A percentile compares a stretch with the other conserved stretches of the same genome.
These are phyloP conservation scores for Plebejus anna DNA, from an alignment of 2,888 invertebrate genomes.

Conservation along the genomic window DNA sequence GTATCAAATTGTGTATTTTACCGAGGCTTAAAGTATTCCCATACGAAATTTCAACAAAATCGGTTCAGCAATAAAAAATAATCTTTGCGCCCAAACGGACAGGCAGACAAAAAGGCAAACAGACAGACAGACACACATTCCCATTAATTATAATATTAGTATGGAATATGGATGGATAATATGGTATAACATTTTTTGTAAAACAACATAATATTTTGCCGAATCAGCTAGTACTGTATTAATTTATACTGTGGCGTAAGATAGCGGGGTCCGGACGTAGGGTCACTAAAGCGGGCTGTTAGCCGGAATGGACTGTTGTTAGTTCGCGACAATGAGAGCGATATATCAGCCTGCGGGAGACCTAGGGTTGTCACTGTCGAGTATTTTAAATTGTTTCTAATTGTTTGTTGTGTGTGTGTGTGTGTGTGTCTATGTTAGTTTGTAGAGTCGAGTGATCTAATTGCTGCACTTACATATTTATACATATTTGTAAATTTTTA, in stretches of 20 bases:
- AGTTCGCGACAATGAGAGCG: slow-evolving; percentile 66
- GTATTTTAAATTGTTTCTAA: not conserved
- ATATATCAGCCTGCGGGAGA: slow-evolving; percentile 58
- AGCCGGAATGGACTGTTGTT: slow-evolving; percentile 65
- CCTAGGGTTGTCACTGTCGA: slow-evolving; percentile 32
- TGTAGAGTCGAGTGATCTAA: too few species aligned
- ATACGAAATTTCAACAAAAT: too few species aligned
- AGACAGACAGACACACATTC: too few species aligned
- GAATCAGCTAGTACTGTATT: not conserved
- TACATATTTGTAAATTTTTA: too few species aligned
- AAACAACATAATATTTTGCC: not conserved
- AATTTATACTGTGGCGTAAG: slow-evolving; percentile 13
- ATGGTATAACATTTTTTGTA: not conserved
- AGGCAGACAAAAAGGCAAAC: too few species aligned
- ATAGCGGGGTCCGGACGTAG: slow-evolving; percentile 46
- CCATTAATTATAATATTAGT: too few species aligned
- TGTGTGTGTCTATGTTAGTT: too few species aligned
- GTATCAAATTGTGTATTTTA: too few species aligned
- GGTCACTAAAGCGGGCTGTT: slow-evolving; percentile 62
- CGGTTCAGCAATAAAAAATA: too few species aligned
- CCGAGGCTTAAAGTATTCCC: too few species aligned
- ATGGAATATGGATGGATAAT: not conserved
- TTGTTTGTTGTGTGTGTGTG: not conserved
- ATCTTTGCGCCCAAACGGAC: too few species aligned
- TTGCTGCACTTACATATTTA: too few species aligned